Evolutionary conservation across 2,888 invertebrate genomes (phyloP).

Genomic region (Polymixis flavicincta): DNA sequence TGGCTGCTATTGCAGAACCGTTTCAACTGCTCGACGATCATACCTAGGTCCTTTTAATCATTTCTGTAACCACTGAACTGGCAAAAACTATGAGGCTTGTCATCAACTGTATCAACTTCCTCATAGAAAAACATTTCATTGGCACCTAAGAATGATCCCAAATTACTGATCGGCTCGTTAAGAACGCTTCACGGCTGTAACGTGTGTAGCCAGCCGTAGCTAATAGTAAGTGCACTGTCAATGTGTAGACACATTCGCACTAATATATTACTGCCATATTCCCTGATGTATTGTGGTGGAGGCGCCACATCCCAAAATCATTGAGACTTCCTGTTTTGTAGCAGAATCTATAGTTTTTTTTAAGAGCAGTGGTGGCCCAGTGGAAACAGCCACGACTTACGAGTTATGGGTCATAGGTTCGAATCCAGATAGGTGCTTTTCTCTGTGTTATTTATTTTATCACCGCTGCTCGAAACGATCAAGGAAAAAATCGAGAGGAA

Average conservation of each 20-base stretch:
- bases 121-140: constrained; percentile 34
- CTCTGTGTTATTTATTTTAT: too few species aligned
- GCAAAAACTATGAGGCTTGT: not conserved
- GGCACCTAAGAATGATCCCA: constrained; percentile 46
- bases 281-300: constrained; percentile 38
- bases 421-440: too few species aligned
- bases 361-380: too few species aligned
- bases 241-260: constrained; percentile 52
- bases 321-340: constrained; percentile 26
- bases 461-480: too few species aligned
- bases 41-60: not conserved
- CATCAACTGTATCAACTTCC: not conserved
- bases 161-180: constrained; percentile 60
- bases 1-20: not conserved
- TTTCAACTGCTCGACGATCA: not conserved
- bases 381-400: too few species aligned
- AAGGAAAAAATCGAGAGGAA: too few species aligned
- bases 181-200: constrained; percentile 61
- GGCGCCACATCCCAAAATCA: constrained; percentile 36
- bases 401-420: too few species aligned
- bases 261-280: constrained; percentile 50
- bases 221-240: constrained; percentile 63
- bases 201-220: constrained; percentile 59
- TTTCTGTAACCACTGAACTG: not conserved
- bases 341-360: not conserved